A percentile compares a stretch with the other conserved stretches of the same genome.
phyloP scores from a whole-genome alignment of 1,140 invertebrate genomes.

The Ptiloglossa arizonensis region DNA sequence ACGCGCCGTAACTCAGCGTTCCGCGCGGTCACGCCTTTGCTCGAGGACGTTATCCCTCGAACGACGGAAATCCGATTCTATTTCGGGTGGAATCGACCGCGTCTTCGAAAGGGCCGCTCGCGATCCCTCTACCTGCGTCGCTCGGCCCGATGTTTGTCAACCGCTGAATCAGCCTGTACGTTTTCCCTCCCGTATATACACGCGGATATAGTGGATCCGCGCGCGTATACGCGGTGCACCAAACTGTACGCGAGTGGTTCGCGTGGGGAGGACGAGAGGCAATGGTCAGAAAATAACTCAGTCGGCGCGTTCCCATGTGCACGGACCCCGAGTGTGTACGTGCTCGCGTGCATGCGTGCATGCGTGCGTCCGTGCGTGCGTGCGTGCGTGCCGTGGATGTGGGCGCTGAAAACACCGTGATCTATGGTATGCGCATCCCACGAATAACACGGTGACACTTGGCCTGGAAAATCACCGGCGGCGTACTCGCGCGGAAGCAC shows the following conservation, averaged over 20 bases:
- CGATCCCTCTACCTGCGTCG: background rate
- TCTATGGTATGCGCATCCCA: constrained; percentile 58
- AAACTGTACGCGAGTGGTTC: constrained; percentile 26
- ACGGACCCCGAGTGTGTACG: constrained; percentile 8
- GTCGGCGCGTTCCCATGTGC: constrained; percentile 60
- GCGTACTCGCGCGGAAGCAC: constrained; percentile 38
- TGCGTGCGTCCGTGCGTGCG: background rate
- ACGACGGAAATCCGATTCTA: background rate
- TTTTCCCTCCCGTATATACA: background rate
- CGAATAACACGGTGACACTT: constrained; percentile 55
- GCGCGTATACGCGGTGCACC: constrained; percentile 14
- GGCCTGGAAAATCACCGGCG: constrained; percentile 57
- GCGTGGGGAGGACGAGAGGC: constrained; percentile 44
- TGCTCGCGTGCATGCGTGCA: background rate
- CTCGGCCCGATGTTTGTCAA: constrained; percentile 13
- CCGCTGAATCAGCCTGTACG: background rate
- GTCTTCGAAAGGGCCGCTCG: too few species aligned
- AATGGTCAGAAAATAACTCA: constrained; percentile 69
- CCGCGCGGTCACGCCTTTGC: too few species aligned
- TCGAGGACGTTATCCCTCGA: too few species aligned
- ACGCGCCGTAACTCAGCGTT: too few species aligned
- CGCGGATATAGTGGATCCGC: background rate
- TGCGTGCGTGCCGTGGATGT: background rate
- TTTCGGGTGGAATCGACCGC: background rate
- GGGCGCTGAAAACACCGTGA: constrained; percentile 62